Percentiles rank a stretch among this genome's conserved stretches.
Conservation (phyloP, 92 coral and sea anemone species). For the Montipora capitata region DNA sequence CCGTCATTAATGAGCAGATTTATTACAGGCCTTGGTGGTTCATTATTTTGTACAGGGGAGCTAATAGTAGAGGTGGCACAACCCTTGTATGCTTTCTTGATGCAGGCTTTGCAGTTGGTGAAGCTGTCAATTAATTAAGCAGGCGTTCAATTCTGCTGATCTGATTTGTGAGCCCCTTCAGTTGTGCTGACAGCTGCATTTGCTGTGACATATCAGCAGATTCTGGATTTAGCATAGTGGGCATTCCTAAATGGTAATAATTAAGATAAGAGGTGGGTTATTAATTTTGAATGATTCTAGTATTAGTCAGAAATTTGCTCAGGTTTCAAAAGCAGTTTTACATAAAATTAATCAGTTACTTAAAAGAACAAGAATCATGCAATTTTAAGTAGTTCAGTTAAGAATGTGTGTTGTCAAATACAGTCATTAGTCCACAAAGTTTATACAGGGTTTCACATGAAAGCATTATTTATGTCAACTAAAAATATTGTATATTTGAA, state of each 20-base stretch:
- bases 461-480: too few relatives aligned
- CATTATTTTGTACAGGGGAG: slow-evolving; percentile 16
- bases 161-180: slow-evolving; percentile 20
- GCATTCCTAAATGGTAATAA: neutral
- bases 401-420: too few relatives aligned
- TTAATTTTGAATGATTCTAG: neutral
- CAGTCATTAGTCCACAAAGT: too few relatives aligned
- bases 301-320: slow-evolving; percentile 2
- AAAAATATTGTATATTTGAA: too few relatives aligned
- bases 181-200: slow-evolving; percentile 24
- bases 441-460: too few relatives aligned
- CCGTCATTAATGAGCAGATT: neutral
- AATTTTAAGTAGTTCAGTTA: too few relatives aligned
- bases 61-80: slow-evolving; percentile 2
- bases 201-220: slow-evolving; percentile 5
- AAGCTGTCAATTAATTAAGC: neutral
- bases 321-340: too few relatives aligned
- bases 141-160: slow-evolving; percentile 12
- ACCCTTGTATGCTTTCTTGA: slow-evolving; percentile 5
- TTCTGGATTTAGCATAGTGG: neutral
- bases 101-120: slow-evolving; percentile 21
- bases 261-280: slow-evolving; percentile 1
- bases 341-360: too few relatives aligned
- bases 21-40: slow-evolving; percentile 11
- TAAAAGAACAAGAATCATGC: too few relatives aligned